Evolutionary conservation across 2,888 invertebrate genomes (phyloP), one percentile per base, ranked within the genome.

Genomic region (Cremastinae sp.): DNA sequence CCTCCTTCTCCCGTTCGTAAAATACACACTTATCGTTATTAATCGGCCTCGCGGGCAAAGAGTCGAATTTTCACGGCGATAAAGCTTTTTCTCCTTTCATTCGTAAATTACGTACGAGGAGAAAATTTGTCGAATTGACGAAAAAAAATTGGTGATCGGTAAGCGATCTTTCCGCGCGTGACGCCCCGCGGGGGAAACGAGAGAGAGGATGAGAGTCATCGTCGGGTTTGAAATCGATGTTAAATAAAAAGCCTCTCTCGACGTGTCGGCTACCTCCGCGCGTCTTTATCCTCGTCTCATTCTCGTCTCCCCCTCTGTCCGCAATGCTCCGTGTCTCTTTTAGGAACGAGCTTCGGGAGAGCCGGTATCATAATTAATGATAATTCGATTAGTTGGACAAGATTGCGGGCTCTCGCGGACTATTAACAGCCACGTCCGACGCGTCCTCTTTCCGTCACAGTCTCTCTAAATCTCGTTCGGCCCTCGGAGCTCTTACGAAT

Each of bases 321-420:
- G 20, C 18, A 34, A 45, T 62, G 18, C 14, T 47, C 38, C n/a
- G n/a, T 51, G 54, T 22, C 28, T 64, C 14, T 68, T 71, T 82
- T 83, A 84, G 83, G 82, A 82, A 77, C 78, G 66, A 79, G 77
- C 74, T 72, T 1, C 12, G 12, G 49, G 7, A 79, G 78, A 74
- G 79, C 82, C 82, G 79, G 78, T 86, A 86, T 87, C 85, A 83
- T 87, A 86, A 88, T 87, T 86, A 86, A 87, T 84, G 86, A 87
- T 88, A 87, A 88, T 88, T 88, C 85, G 85, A 87, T 88, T 87
- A 87, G 86, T 81, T 66, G 81, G 78, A 86, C 86, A 86, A 85
- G 87, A 86, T 86, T 84, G 84, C 16, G 51, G 59, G 12, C 74
- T 75, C 79, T 79, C 65, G 12, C 28, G 5, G 28, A 28, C 28